These are phyloP conservation scores for Diplodus sargus DNA, from an alignment of 2,797 vertebrate genomes.

Conservation along the genomic window DNA sequence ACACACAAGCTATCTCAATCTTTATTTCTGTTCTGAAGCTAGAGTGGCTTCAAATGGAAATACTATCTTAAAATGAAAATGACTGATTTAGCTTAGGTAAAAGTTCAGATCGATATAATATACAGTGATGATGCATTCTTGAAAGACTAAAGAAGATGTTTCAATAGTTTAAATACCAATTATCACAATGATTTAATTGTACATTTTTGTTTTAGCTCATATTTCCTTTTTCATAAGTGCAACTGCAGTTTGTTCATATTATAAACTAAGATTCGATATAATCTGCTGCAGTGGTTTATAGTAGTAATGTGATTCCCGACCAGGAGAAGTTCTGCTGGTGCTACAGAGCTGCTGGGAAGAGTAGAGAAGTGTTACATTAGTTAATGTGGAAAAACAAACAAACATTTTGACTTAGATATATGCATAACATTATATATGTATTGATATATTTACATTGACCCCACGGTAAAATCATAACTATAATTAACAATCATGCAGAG, in stretches of 20 bases:
- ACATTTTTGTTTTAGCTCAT: neutral
- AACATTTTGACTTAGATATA: neutral
- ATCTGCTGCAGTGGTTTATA: neutral
- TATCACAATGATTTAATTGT: neutral
- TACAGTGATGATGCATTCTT: neutral
- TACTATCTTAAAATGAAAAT: neutral
- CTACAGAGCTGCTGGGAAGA: neutral
- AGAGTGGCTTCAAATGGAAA: neutral
- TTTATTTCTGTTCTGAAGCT: slow-evolving; percentile 6
- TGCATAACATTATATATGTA: no score
- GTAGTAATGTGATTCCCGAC: no score
- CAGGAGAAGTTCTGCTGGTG: no score
- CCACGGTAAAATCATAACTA: no score
- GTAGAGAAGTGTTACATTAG: neutral
- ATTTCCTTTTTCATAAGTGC: neutral
- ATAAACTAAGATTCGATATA: neutral
- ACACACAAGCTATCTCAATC: neutral
- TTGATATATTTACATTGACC: no score
- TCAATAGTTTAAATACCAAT: neutral
- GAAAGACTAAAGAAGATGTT: neutral
- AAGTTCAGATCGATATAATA: neutral
- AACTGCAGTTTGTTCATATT: neutral
- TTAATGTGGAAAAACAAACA: neutral
- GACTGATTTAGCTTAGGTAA: neutral
- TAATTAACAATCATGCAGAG: no score